Conservation (phyloP, 2,888 invertebrate genomes). For the Steinernema carpocapsae region DNA sequence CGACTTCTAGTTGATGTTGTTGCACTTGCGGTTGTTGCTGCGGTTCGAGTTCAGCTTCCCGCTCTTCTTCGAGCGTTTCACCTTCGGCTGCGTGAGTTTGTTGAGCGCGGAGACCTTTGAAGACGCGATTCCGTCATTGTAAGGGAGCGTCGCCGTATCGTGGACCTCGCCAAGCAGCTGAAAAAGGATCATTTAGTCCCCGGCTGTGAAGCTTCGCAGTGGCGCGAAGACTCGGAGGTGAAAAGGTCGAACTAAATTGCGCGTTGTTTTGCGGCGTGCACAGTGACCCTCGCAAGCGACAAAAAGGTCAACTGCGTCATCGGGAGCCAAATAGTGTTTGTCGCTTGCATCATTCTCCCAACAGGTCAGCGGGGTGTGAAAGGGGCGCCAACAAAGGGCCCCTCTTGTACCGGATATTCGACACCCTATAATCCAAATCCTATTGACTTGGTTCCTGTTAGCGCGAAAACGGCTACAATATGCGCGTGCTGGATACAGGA, state of each 20-base stretch:
- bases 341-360: slow-evolving; percentile 24
- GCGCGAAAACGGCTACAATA: background rate
- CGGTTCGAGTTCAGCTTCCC: slow-evolving; percentile 27
- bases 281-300: slow-evolving; percentile 13
- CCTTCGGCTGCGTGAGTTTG: slow-evolving; percentile 14
- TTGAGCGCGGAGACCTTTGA: background rate
- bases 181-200: background rate
- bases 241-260: background rate
- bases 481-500: background rate
- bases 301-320: slow-evolving; percentile 21
- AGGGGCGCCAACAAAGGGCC: background rate
- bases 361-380: slow-evolving; percentile 27
- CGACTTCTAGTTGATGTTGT: slow-evolving; percentile 28
- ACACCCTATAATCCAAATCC: slow-evolving; percentile 9
- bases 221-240: slow-evolving; percentile 1
- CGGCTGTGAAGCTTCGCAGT: background rate
- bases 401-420: background rate
- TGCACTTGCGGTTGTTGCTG: slow-evolving; percentile 32
- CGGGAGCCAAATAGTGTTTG: background rate
- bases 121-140: background rate
- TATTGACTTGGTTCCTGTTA: background rate
- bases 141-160: background rate
- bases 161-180: slow-evolving; percentile 9
- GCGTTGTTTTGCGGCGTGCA: background rate
- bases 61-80: slow-evolving; percentile 31